phyloP scores from a whole-genome alignment of 2,113 vertebrate species.

The Origma solitaria region DNA sequence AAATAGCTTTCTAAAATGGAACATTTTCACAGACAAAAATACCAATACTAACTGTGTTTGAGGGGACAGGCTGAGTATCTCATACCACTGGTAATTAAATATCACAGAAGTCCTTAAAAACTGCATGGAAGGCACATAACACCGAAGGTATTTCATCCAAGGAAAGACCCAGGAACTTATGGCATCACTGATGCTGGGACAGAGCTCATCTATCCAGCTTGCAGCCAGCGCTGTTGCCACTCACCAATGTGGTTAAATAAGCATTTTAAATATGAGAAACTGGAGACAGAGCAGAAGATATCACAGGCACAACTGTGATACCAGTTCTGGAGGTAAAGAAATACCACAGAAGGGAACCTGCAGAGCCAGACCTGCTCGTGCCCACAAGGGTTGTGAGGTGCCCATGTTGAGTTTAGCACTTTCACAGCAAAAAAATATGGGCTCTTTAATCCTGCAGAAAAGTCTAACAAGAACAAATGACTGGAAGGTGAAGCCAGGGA shows the following conservation, averaged over 20 bases:
- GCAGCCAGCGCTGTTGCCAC: neutral
- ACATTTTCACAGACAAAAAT: neutral
- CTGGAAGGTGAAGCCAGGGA: neutral
- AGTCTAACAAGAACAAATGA: neutral
- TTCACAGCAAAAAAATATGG: rapidly evolving
- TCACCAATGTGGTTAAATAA: neutral
- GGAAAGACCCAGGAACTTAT: neutral
- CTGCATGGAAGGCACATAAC: neutral
- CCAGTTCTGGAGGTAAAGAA: neutral
- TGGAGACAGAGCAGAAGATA: neutral
- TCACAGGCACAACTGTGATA: neutral
- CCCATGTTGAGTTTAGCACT: neutral
- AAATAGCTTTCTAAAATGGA: neutral
- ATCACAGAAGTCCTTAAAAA: neutral
- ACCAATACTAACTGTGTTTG: neutral
- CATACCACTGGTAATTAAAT: neutral
- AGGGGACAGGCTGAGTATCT: neutral
- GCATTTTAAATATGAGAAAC: neutral
- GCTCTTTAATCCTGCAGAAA: neutral
- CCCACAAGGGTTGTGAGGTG: neutral
- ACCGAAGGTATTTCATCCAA: neutral
- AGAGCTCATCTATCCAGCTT: neutral
- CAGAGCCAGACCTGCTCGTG: neutral
- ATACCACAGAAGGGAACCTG: neutral
- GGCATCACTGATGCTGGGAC: rapidly evolving